Conservation (phyloP, 2,113 vertebrate genomes). For the Desmodus rotundus region DNA sequence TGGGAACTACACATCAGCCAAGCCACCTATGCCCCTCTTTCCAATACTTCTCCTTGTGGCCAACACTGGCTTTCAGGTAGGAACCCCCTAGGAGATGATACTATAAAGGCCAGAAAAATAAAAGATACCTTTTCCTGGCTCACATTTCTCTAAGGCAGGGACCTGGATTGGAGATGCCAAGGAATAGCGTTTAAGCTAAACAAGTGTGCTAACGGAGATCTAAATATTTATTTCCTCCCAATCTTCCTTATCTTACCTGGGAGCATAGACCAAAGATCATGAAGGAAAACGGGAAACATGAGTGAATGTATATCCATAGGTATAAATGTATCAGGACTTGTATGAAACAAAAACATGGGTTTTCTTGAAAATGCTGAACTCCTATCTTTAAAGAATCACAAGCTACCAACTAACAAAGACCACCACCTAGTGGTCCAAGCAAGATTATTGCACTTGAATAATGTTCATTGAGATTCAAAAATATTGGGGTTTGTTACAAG, state of each 20-base stretch:
- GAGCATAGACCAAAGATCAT: background rate
- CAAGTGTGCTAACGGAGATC: background rate
- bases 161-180: background rate
- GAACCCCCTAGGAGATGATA: background rate
- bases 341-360: background rate
- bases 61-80: background rate
- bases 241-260: background rate
- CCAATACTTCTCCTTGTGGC: background rate
- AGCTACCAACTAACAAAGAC: conserved; percentile 65
- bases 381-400: background rate
- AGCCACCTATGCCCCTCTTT: background rate
- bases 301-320: background rate
- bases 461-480: background rate
- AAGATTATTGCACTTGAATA: conserved; percentile 21
- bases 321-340: background rate
- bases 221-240: background rate
- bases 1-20: background rate
- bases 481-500: background rate
- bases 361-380: background rate
- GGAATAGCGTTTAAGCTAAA: background rate
- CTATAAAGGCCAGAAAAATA: background rate
- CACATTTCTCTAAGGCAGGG: background rate
- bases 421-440: conserved; percentile 69
- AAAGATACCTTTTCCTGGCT: background rate
- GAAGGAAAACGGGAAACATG: background rate